Conservation (phyloP, 1,140 invertebrate species). For the Paralvinella palmiformis region DNA sequence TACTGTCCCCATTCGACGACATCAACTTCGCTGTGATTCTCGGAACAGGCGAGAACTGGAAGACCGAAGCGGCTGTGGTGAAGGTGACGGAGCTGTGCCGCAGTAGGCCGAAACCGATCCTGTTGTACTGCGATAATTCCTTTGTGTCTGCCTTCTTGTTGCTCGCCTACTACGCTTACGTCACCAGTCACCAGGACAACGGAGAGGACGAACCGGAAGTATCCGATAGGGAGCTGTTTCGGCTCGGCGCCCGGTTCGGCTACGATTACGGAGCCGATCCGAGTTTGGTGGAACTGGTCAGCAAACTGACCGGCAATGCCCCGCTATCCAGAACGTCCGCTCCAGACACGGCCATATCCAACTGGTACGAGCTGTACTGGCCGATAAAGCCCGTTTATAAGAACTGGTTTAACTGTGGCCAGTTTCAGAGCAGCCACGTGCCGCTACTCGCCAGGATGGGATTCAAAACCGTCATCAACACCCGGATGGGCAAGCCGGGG, state of each 20-base stretch:
- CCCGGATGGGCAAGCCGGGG: no score
- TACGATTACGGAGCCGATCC: constrained; percentile 25
- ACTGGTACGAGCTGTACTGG: constrained; percentile 35
- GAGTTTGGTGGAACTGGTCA: constrained; percentile 29
- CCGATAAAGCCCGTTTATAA: constrained; percentile 32
- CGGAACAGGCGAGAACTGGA: constrained; percentile 27
- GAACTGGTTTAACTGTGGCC: constrained; percentile 36
- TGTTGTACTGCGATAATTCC: constrained; percentile 33
- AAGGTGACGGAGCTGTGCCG: constrained; percentile 25
- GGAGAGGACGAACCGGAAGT: constrained; percentile 26
- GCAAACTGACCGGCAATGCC: constrained; percentile 11
- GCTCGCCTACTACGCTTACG: no score
- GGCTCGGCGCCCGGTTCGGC: constrained; percentile 36
- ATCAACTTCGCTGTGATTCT: constrained; percentile 28
- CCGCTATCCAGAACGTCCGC: constrained; percentile 21
- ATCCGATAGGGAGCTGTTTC: constrained; percentile 30
- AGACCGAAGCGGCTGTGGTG: constrained; percentile 25
- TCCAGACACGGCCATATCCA: constrained; percentile 24
- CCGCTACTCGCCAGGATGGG: constrained; percentile 24
- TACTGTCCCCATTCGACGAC: constrained; percentile 22
- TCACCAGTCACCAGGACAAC: constrained; percentile 15
- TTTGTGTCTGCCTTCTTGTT: constrained; percentile 31
- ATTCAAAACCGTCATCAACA: constrained; percentile 33
- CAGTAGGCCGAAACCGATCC: constrained; percentile 24
- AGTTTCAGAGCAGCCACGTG: constrained; percentile 30